phyloP scores from a whole-genome alignment of 2,113 vertebrate species.

The Macquaria ambigua region DNA sequence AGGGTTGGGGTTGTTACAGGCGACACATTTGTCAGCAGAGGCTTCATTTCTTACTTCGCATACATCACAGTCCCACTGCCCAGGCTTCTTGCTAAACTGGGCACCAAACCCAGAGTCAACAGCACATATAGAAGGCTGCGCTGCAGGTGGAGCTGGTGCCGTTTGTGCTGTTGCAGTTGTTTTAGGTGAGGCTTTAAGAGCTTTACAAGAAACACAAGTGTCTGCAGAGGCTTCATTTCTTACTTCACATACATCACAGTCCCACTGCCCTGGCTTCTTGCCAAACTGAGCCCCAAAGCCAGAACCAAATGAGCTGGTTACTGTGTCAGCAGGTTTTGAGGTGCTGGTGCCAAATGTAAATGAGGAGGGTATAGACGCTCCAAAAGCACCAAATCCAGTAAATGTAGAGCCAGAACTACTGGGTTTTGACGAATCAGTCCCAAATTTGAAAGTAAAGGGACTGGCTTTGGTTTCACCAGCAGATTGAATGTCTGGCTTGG shows the following conservation, averaged over 20 bases:
- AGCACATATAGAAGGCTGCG: conserved; percentile 6
- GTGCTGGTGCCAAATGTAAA: conserved; percentile 84
- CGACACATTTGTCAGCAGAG: conserved; percentile 80
- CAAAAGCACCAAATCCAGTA: conserved; percentile 80
- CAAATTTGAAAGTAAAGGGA: conserved; percentile 83
- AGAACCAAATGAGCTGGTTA: conserved; percentile 52
- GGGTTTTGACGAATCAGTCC: conserved; percentile 75
- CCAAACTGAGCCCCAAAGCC: conserved; percentile 81
- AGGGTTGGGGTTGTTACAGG: conserved; percentile 77
- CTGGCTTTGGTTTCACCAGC: conserved; percentile 67
- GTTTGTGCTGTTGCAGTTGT: conserved; percentile 11
- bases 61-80: conserved; percentile 86
- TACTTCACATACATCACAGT: conserved; percentile 83
- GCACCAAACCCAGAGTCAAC: conserved; percentile 76
- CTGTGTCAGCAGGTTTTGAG: conserved; percentile 55
- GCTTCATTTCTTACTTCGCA: conserved; percentile 86
- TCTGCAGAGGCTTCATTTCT: conserved; percentile 83
- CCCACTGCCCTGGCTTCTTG: conserved; percentile 86
- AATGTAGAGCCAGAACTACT: conserved; percentile 57
- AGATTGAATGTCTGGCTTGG: conserved; percentile 60
- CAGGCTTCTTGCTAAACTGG: conserved; percentile 85
- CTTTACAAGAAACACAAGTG: conserved; percentile 85
- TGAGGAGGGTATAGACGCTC: conserved; percentile 66
- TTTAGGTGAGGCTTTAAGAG: conserved; percentile 52
- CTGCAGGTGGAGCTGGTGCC: conserved; percentile 15